Evolutionary conservation across 2,888 invertebrate species (phyloP), one percentile per base, ranked within the genome.

Genomic region (Drosophila eohydei): DNA sequence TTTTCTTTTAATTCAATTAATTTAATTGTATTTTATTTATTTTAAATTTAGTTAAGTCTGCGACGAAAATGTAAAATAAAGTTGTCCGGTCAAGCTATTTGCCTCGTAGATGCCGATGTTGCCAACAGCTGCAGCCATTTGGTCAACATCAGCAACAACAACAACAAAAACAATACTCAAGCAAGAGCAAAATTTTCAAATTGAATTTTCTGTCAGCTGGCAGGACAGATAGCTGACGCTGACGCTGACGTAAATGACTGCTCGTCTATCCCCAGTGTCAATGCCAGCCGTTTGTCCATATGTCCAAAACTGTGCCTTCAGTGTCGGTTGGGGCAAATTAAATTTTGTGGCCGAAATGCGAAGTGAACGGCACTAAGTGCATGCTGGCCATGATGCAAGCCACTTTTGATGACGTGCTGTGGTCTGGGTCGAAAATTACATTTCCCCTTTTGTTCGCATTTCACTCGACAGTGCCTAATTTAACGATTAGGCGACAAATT

Each of bases 181-280:
- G 21, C 21, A 21, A 21, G 21, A 21, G 21, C 21, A 21, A 21
- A 21, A 66, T 60, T 52, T 81, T 68, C 83, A 84, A 84, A 88
- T 84, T 84, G 83, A 84, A 84, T 83, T 88, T 84, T 65, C 71
- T 84, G 89, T 88, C 83, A 83, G 84, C 83, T 86, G 87, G 66
- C 76, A 75, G 79, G 83, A 88, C 68, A 83, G 87, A 86, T 88
- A 83, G 73, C 73, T 88, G 83, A 48, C 48, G 48, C 48, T 48
- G 46, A 48, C 48, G 71, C 79, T 88, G 83, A 84, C 83, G 83
- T 89, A 84, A 84, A 88, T 84, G 89, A 86, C 84, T 78, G 46
- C 55, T 64, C 48, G 63, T 59, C 65, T 59, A 55, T 68, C 60
- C 44, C 36, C 78, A 58, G 26, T 59, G 74, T 68, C 69, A 56